Conservation (phyloP, 2,797 vertebrate genomes). For the Myotis findleyi region DNA sequence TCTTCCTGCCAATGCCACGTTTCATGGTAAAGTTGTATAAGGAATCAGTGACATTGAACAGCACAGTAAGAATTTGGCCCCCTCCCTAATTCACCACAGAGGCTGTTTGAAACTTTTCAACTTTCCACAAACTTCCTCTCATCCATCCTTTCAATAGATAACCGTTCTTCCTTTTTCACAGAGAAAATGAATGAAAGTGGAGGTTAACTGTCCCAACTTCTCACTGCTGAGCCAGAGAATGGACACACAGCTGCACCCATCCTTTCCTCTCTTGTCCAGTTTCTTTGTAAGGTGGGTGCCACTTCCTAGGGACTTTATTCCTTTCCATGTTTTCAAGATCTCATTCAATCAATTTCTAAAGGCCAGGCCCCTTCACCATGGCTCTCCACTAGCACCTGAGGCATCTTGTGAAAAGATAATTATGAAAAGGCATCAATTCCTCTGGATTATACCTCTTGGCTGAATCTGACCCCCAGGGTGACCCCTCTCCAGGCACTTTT, state of each 20-base stretch:
- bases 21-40: not conserved
- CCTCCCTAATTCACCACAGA: not conserved
- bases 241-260: accelerated
- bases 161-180: not conserved
- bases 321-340: not conserved
- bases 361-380: accelerated
- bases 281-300: not conserved
- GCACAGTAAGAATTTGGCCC: not conserved
- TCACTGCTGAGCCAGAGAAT: not conserved
- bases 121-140: not conserved
- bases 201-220: not conserved
- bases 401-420: not conserved
- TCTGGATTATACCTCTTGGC: not conserved
- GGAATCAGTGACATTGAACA: not conserved
- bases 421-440: not conserved
- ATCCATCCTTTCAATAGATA: not conserved
- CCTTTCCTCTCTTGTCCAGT: accelerated
- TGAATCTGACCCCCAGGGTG: accelerated
- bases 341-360: not conserved
- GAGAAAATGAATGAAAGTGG: not conserved
- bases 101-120: not conserved
- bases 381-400: not conserved
- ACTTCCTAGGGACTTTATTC: not conserved
- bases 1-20: not conserved
- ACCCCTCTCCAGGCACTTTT: not conserved